Conservation (phyloP, 1,140 invertebrate genomes). For the Ericerus pela region DNA sequence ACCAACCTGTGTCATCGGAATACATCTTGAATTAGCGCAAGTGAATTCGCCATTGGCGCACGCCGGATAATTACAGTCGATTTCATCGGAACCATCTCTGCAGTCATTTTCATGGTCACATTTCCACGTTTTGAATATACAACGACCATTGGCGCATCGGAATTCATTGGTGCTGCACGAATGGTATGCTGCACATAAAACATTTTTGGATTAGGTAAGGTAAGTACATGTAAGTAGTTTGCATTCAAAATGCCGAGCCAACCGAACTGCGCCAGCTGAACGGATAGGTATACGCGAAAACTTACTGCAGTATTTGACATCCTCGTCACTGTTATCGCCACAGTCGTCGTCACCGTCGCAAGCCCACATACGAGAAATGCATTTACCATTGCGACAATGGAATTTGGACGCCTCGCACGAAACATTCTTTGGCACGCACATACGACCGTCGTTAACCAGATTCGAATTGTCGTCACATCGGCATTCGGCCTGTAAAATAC, state of each 20-base stretch:
- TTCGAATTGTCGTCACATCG: slow-evolving; percentile 72
- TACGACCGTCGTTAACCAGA: slow-evolving; percentile 78
- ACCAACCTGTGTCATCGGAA: slow-evolving; percentile 54
- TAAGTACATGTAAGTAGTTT: neutral
- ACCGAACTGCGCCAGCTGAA: neutral
- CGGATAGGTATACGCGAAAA: no score
- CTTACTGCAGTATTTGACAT: slow-evolving; percentile 74
- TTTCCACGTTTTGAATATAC: slow-evolving; percentile 89
- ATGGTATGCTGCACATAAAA: slow-evolving; percentile 55
- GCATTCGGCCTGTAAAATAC: slow-evolving; percentile 51
- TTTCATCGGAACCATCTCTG: slow-evolving; percentile 80
- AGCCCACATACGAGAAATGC: slow-evolving; percentile 88
- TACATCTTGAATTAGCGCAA: slow-evolving; percentile 79
- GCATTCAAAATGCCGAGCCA: neutral
- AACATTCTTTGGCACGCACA: slow-evolving; percentile 75
- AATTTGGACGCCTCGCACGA: slow-evolving; percentile 83
- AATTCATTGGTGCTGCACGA: slow-evolving; percentile 86
- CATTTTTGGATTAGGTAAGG: neutral
- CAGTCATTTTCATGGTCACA: slow-evolving; percentile 93
- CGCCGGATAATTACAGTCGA: slow-evolving; percentile 74
- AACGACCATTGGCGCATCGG: slow-evolving; percentile 83
- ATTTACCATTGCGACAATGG: slow-evolving; percentile 85
- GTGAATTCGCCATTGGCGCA: slow-evolving; percentile 89
- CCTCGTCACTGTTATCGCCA: slow-evolving; percentile 87
- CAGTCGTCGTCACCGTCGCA: slow-evolving; percentile 91